Evolutionary conservation across 2,888 invertebrate species (phyloP), one percentile per base, ranked within the genome.

Genomic region (Nomada fabriciana): DNA sequence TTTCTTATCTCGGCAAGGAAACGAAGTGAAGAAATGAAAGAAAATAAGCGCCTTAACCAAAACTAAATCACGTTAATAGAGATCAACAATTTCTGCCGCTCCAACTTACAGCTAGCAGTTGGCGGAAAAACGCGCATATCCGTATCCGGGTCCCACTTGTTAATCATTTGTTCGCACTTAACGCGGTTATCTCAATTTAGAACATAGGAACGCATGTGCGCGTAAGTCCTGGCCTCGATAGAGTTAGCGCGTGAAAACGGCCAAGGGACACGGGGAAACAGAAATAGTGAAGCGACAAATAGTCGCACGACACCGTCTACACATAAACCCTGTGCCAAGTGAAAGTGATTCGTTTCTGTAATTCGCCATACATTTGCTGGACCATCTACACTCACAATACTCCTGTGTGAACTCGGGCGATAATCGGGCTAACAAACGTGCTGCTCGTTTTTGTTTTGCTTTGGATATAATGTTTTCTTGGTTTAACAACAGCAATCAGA

Each of bases 151-250:
- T 18, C 29, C 25, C 29, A 7, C 50, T 65, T 13, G 52, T 50
- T 65, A 52, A n/a, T 25, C 18, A 20, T 23, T 20, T 2, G 11
- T 65, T 2, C 5, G 36, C 67, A 20, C 5, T 68, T 86, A 85
- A 88, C 82, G 84, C 80, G 86, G 88, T 83, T 88, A 86, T 79
- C 68, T 82, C 77, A 76, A 87, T 88, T 88, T 86, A 84, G 84
- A 88, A 83, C 86, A 84, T 84, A 76, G 76, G 80, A 36, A 53
- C 63, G 69, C 65, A 47, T 11, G 42, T 23, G 50, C 47, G 71
- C 52, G 63, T 53, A 29, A 59, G 70, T 78, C 42, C 55, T 79
- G 80, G 76, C 84, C 83, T 67, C 87, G 80, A 77, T 77, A 63
- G 70, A 77, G 55, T 68, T 59, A 63, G 69, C 76, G 67, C 73